phyloP scores from a whole-genome alignment of 1,140 invertebrate species.

The Mercenaria mercenaria region DNA sequence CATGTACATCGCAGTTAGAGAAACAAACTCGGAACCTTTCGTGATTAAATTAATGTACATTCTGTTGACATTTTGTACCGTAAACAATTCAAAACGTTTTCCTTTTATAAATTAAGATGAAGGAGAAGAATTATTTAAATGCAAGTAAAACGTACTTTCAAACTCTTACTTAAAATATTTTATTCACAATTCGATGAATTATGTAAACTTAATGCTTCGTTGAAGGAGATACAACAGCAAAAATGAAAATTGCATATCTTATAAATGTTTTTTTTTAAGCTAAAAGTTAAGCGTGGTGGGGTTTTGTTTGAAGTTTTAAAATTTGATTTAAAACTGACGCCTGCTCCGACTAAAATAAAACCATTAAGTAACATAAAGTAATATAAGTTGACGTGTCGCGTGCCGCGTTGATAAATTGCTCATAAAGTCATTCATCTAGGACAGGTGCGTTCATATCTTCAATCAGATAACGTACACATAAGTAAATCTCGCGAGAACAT shows the following conservation, averaged over 20 bases:
- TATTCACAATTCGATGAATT: too few relatives aligned
- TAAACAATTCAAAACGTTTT: too few relatives aligned
- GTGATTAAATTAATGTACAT: too few relatives aligned
- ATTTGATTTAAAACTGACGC: slow-evolving; percentile 35
- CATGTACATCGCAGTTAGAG: too few relatives aligned
- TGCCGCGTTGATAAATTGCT: slow-evolving; percentile 44
- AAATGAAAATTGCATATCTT: not conserved
- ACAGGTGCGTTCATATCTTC: slow-evolving; percentile 31
- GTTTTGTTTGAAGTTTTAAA: slow-evolving; percentile 34
- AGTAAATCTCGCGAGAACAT: slow-evolving; percentile 36
- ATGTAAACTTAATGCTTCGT: not conserved
- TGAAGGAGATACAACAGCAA: not conserved
- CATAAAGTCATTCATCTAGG: slow-evolving; percentile 32
- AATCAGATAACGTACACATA: slow-evolving; percentile 30
- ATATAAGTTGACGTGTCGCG: slow-evolving; percentile 52
- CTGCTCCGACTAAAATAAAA: slow-evolving; percentile 30
- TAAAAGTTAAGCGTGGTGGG: not conserved
- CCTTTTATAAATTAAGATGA: too few relatives aligned
- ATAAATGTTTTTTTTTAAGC: not conserved
- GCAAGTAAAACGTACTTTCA: too few relatives aligned
- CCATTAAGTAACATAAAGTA: slow-evolving; percentile 47
- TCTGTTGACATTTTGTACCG: too few relatives aligned
- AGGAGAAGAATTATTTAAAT: too few relatives aligned
- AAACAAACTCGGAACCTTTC: too few relatives aligned
- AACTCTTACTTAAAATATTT: too few relatives aligned